Evolutionary conservation across 1,140 invertebrate genomes (phyloP), one percentile per base, ranked within the genome.

Genomic region (Aradophagus sp.): DNA sequence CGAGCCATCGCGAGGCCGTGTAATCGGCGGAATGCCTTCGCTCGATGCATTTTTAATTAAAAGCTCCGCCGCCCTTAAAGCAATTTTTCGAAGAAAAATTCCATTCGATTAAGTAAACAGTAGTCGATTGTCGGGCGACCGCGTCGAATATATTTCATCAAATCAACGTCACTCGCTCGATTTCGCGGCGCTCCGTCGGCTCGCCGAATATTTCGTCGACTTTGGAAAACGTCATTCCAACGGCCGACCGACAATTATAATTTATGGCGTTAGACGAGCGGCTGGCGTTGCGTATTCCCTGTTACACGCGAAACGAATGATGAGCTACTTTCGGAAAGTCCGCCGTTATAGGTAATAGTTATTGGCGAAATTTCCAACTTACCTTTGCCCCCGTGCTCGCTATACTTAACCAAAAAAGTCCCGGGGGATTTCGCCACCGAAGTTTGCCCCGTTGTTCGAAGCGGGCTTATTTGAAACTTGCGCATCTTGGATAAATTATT

Each of bases 381-480:
- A 13, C 44, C 58, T 71, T 47, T 48, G 44, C 39, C 23, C 53
- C 52, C 68, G 55, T 66, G 61, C 56, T 72, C 53, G 68, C 48
- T 72, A 65, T 61, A 66, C 61, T 48, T 61, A 66, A 48, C 61
- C 55, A 23, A 66, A 72, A 72, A 66, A 66, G 61, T 72, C 68
- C 55, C 55, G 14, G 12, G 61, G 61, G 68, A 65, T 36, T 66
- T 72, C 26, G 27, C 55, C 55, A 42, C 68, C 55, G 50, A 72
- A 72, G 61, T 72, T 72, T 55, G 39, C n/a, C 29, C 61, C 65
- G 55, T 61, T 66, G 61, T 66, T 66, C 66, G 68, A 72, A 72
- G 61, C 38, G 68, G 61, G 68, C 61, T 72, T 72, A 72, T 66
- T 72, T 48, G 61, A 66, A 72, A 72, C 68, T 72, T 72, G 50